Evolutionary conservation across 2,797 vertebrate genomes (phyloP), one percentile per base, ranked within the genome.

Genomic region (Saxicola maurus): DNA sequence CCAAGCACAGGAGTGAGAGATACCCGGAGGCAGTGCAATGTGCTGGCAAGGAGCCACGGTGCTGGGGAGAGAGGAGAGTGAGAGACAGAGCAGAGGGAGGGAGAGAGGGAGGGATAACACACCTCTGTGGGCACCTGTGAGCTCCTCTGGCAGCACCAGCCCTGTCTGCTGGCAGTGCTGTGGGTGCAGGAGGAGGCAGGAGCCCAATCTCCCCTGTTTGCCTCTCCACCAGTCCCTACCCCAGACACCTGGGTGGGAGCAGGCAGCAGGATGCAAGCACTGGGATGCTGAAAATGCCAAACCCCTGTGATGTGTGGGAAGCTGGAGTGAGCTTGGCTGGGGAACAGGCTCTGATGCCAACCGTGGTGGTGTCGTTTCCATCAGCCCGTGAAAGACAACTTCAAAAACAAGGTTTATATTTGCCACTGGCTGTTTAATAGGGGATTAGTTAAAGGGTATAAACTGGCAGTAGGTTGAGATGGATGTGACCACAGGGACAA

Each of bases 371-470:
- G 65, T 74, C 13, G 0, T 86, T 90, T 87, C 85, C 91, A 89
- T 89, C 28, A 46, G 79, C 55, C 88, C 60, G 7, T 92, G 92
- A 96, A 95, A 91, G 92, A 48, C 91, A 95, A 91, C 85, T 89
- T 91, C 91, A 84, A 74, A 95, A 77, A 7, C 85, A 94, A 93
- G 80, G 91, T 90, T 91, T 94, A 17, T 61, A 64, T 92, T 94
- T 95, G 95, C 88, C 57, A 64, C 48, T 69, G 78, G 86, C 83
- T 77, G 23, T 78, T 74, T 76, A 88, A 82, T 35, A 76, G 87
- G 78, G 46, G 62, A 92, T 77, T 91, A 48, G 87, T 82, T 92
- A 73, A 87, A 93, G 83, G 76, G 89, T 90, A 93, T 52, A 57
- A 91, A 84, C 81, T 90, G 84, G 90, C 90, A 94, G 89, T 77